Conservation (phyloP, 2,113 vertebrate species). For the Oophaga pumilio region DNA sequence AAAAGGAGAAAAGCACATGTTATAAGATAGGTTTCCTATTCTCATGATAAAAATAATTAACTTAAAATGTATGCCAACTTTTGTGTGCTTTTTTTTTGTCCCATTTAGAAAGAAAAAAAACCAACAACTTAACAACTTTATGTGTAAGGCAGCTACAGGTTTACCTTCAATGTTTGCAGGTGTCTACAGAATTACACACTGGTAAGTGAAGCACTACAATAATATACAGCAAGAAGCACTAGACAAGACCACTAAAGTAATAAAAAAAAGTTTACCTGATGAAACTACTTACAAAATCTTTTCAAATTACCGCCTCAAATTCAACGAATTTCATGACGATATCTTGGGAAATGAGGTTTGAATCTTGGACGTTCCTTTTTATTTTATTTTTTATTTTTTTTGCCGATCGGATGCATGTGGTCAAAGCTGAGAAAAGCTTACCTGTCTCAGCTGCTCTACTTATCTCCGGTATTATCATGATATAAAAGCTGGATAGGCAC, state of each 20-base stretch:
- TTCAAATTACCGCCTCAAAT: constrained; percentile 63
- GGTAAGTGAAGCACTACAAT: constrained; percentile 18
- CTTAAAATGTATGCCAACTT: not conserved
- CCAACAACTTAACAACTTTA: not conserved
- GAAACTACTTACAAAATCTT: constrained; percentile 63
- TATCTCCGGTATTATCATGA: constrained; percentile 16
- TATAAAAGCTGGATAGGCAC: not conserved
- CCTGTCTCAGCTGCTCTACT: constrained; percentile 60
- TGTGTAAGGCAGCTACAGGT: not conserved
- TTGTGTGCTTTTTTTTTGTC: not conserved
- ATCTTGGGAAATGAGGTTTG: constrained; percentile 59
- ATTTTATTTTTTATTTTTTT: constrained; percentile 26
- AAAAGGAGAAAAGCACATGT: constrained; percentile 35
- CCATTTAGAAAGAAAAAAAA: not conserved
- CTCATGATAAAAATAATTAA: not conserved
- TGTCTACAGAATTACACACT: constrained; percentile 22
- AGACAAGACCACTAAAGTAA: constrained; percentile 60
- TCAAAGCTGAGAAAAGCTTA: constrained; percentile 61
- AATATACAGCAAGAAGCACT: constrained; percentile 51
- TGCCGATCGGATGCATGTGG: constrained; percentile 32
- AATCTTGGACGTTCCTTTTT: constrained; percentile 35
- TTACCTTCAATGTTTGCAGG: not conserved
- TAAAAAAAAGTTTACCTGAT: constrained; percentile 63
- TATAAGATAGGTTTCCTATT: constrained; percentile 38
- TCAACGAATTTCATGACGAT: constrained; percentile 63